Evolutionary conservation across 1,140 invertebrate species (phyloP), one percentile per base, ranked within the genome.

Genomic region (Diabrotica undecimpunctata): DNA sequence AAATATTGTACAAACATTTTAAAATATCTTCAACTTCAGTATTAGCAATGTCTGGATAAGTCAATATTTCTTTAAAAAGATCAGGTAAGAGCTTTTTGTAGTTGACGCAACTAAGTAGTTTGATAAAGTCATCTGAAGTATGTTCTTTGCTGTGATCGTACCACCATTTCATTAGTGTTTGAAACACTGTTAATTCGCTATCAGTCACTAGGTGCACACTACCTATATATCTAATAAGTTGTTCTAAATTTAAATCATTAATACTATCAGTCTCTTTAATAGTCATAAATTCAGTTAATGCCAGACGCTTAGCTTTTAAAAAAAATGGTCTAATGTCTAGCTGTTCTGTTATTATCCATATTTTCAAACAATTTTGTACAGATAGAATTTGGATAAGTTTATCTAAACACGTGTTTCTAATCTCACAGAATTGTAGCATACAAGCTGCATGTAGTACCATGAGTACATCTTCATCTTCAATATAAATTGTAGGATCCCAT

Each of bases 361-460:
- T 71, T 64, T 70, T 73, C 12, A 78, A 54, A 55, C 74, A 75
- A 52, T 74, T 74, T 9, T 61, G 52, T 36, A 71, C 66, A n/a
- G 50, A 66, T 36, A 77, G 58, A 10, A 65, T 54, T 51, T 69
- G 46, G 7, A 39, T 54, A 8, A 77, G 61, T 46, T 51, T 62
- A 50, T 61, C 54, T 9, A 71, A 56, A 64, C 70, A 72, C 25
- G 61, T 56, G 4, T 65, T 25, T 58, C 61, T 68, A 13, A 78
- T 64, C 46, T 65, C n/a, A 10, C 61, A 36, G 64, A 78, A 78
- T 64, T 76, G 75, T 56, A 78, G 66, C 71, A 78, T 77, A 62
- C 72, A 72, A 36, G 71, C 69, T 10, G 70, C 63, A 56, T 73
- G 66, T 10, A 77, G 50, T 5, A 77, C 69, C 36, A 56, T 59